These are phyloP conservation scores for Pagetopsis macropterus DNA, from an alignment of 2,797 vertebrate genomes.

Conservation along the genomic window DNA sequence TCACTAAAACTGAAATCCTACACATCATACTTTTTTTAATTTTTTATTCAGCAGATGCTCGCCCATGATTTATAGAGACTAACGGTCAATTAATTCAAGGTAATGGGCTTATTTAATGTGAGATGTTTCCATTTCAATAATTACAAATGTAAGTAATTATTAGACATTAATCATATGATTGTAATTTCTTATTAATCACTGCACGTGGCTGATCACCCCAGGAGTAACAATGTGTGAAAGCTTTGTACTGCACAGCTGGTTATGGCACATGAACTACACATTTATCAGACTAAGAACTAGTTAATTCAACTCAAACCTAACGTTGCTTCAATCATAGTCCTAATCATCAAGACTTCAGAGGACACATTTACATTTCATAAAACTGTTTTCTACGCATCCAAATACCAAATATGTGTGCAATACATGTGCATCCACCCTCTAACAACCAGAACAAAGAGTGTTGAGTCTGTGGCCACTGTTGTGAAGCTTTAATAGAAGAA, in stretches of 20 bases:
- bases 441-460: constrained; percentile 1
- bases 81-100: not conserved
- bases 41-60: not conserved
- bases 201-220: not conserved
- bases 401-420: not conserved
- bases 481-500: constrained; percentile 46
- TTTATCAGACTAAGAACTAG: not conserved
- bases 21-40: too few species aligned
- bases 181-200: not conserved
- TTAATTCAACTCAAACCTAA: not conserved
- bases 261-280: not conserved
- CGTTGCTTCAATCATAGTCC: not conserved
- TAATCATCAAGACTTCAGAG: not conserved
- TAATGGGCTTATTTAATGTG: not conserved
- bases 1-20: not conserved
- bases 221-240: constrained; percentile 3
- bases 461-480: constrained; percentile 28
- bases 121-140: not conserved
- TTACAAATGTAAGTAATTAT: not conserved
- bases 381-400: not conserved
- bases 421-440: not conserved
- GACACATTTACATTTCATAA: not conserved
- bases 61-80: not conserved
- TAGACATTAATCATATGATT: not conserved
- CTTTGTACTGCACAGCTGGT: not conserved